phyloP scores from a whole-genome alignment of 2,113 vertebrate species.

The Pica pica region DNA sequence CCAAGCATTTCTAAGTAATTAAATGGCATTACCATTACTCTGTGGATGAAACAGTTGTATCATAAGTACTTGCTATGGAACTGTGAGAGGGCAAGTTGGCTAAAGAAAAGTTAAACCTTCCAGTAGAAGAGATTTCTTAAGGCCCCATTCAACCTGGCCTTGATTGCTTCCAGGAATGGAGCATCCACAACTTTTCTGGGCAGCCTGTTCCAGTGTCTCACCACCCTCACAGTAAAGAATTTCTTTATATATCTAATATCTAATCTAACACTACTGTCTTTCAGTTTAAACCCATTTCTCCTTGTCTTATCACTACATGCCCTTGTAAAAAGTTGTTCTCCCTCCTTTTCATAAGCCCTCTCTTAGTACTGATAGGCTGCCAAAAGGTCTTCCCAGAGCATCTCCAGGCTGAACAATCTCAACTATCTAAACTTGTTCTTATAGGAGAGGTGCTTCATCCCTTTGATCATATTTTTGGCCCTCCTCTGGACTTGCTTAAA shows the following conservation, averaged over 20 bases:
- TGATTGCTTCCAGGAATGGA: not conserved
- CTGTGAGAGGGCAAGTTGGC: not conserved
- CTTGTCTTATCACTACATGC: not conserved
- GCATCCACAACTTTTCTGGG: not conserved
- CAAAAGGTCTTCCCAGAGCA: not conserved
- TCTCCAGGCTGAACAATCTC: not conserved
- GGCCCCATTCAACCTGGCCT: not conserved
- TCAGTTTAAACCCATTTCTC: not conserved
- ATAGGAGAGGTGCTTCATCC: not conserved
- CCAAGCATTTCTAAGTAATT: not conserved
- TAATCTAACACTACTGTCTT: not conserved
- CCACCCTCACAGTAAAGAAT: not conserved
- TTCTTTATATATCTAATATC: not conserved
- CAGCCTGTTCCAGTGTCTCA: not conserved
- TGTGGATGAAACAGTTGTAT: not conserved
- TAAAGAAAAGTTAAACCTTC: not conserved
- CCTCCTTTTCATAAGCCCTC: not conserved
- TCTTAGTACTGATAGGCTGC: not conserved
- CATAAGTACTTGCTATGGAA: not conserved
- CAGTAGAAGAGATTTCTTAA: not conserved
- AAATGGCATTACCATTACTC: not conserved
- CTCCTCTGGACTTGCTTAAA: not conserved
- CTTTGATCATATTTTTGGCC: not conserved
- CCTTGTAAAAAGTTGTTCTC: not conserved
- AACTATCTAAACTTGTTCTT: not conserved